Evolutionary conservation across 2,113 vertebrate genomes (phyloP), one percentile per base, ranked within the genome.

Genomic region (Phyllostomus discolor): DNA sequence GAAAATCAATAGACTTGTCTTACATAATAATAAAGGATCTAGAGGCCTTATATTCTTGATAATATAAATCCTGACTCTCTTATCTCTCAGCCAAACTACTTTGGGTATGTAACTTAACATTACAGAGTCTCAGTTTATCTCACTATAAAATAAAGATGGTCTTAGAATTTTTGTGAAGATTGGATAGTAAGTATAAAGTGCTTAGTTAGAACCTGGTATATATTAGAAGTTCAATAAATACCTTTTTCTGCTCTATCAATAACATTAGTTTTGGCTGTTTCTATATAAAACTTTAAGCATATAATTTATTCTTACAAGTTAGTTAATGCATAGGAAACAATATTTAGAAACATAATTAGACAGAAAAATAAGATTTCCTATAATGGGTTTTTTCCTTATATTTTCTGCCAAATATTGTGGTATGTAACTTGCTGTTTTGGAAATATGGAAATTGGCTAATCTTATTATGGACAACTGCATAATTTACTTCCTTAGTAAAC

Each of bases 401-500:
- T 90, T 96, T 66, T 97, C 35, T 95, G 79, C 26, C 95, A 97
- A 88, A 87, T 94, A 94, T 1, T 79, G 14, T n/a, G 82, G 48
- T 94, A 48, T 91, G 81, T 62, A 91, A 95, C 62, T 94, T 75
- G 90, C 72, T 97, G 1, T 84, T 97, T 95, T 90, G 92, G 75
- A 95, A 88, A 28, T 7, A 94, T 91, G 97, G 84, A 98, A 98
- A 98, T 82, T 88, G 94, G 78, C 41, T 98, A 96, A 70, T 95
- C 97, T 95, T 97, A 80, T 96, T 93, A 94, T 94, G 97, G 98
- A 97, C 97, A 98, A 73, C 72, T 95, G 69, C 72, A 69, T 96
- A 96, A 98, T 97, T 98, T 93, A 89, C 28, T 90, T 98, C 76
- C 88, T 97, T 94, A 96, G 94, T 89, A 96, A 98, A 98, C 95